phyloP scores from a whole-genome alignment of 2,888 invertebrate genomes.

The Eristalis intricaria region DNA sequence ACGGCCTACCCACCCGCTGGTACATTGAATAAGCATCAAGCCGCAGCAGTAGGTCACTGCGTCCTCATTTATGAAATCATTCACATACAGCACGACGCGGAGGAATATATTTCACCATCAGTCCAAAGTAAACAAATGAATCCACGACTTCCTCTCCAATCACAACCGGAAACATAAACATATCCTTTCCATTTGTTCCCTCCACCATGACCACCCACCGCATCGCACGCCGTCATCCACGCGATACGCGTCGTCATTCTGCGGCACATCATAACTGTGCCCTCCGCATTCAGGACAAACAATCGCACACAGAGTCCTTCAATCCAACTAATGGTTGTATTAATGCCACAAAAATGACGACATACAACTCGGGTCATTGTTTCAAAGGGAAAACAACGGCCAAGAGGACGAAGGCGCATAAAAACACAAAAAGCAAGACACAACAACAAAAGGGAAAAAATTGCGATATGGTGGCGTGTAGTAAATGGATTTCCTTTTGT shows the following conservation, averaged over 20 bases:
- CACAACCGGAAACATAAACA: conserved; percentile 4
- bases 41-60: conserved; percentile 17
- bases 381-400: conserved; percentile 37
- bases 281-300: conserved; percentile 10
- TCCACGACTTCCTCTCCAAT: conserved; percentile 9
- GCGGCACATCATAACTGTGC: background rate
- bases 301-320: conserved; percentile 41
- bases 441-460: background rate
- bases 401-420: conserved; percentile 10
- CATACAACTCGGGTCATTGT: conserved; percentile 61
- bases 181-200: background rate
- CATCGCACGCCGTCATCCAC: background rate
- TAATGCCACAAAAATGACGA: conserved; percentile 60
- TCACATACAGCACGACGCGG: background rate
- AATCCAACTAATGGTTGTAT: conserved; percentile 65
- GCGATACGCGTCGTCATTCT: background rate
- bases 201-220: background rate
- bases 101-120: background rate
- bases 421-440: background rate
- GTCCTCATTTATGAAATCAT: background rate
- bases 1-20: background rate
- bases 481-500: conserved; percentile 69
- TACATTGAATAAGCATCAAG: conserved; percentile 1
- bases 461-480: conserved; percentile 37
- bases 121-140: conserved; percentile 3